Percentiles rank a stretch among this genome's conserved stretches.
Conservation (phyloP, 2,888 invertebrate species). For the Tachystola acroxantha region DNA sequence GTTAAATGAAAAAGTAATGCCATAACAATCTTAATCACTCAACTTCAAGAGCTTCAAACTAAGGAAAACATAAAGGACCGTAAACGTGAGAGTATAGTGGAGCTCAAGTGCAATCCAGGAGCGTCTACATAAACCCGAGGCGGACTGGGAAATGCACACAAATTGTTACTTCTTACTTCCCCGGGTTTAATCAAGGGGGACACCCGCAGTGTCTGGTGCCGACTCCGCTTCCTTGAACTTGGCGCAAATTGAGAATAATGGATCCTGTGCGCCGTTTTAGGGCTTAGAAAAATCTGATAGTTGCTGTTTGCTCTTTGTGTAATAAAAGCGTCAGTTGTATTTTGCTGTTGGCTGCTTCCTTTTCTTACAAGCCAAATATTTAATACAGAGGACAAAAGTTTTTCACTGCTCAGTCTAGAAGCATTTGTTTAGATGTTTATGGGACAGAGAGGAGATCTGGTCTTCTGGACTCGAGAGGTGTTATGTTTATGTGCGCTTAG, state of each 20-base stretch:
- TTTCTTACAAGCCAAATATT: too few species aligned
- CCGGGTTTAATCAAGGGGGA: slow-evolving; percentile 75
- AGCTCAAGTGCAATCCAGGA: slow-evolving; percentile 46
- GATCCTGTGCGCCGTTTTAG: slow-evolving; percentile 53
- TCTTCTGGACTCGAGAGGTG: too few species aligned
- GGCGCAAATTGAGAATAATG: slow-evolving; percentile 76
- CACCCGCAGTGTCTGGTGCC: slow-evolving; percentile 64
- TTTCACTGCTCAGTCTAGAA: too few species aligned
- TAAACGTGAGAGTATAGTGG: slow-evolving; percentile 17
- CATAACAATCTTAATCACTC: slow-evolving; percentile 12
- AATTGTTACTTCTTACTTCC: slow-evolving; percentile 68
- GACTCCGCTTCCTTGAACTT: slow-evolving; percentile 53
- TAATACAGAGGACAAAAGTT: too few species aligned
- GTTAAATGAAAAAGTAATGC: too few species aligned
- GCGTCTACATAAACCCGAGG: slow-evolving; percentile 35
- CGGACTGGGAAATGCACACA: slow-evolving; percentile 54
- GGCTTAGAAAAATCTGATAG: slow-evolving; percentile 50
- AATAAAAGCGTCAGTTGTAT: slow-evolving; percentile 7
- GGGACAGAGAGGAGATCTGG: too few species aligned
- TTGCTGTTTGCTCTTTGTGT: slow-evolving; percentile 13
- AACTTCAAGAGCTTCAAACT: slow-evolving; percentile 6
- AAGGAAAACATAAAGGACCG: slow-evolving; percentile 4
- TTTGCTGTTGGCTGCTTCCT: neutral
- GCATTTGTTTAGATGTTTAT: too few species aligned
- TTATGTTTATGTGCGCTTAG: too few species aligned